These are phyloP conservation scores for Xylota segnis DNA, from an alignment of 2,888 invertebrate genomes.

Conservation along the genomic window DNA sequence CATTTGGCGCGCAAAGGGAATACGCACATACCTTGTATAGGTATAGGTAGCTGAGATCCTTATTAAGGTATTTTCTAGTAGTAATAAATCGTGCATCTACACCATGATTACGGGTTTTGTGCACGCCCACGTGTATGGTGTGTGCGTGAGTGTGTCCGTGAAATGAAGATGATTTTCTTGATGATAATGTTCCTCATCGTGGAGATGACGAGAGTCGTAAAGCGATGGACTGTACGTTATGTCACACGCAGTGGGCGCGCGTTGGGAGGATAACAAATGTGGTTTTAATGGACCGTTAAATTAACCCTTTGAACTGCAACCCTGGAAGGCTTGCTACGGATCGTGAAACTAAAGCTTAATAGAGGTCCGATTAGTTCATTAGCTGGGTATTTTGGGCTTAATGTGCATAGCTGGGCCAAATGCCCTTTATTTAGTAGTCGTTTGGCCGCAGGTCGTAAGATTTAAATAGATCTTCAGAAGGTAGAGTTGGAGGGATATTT, in stretches of 20 bases:
- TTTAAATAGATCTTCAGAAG: no score
- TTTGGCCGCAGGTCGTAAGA: background rate
- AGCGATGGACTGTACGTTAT: background rate
- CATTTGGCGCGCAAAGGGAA: constrained; percentile 30
- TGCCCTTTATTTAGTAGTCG: background rate
- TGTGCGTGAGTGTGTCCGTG: constrained; percentile 23
- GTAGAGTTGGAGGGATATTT: no score
- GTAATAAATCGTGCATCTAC: constrained; percentile 64
- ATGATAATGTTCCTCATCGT: constrained; percentile 33
- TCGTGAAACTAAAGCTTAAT: background rate
- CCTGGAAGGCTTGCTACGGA: constrained; percentile 3
- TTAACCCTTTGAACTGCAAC: constrained; percentile 39
- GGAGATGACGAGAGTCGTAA: constrained; percentile 5
- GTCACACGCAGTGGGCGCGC: background rate
- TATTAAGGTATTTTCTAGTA: constrained; percentile 45
- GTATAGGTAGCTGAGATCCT: constrained; percentile 14
- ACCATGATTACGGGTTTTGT: constrained; percentile 50
- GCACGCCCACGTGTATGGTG: constrained; percentile 12
- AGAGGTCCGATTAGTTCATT: constrained; percentile 12
- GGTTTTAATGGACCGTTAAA: constrained; percentile 51
- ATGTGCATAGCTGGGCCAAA: background rate
- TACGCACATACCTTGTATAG: constrained; percentile 26
- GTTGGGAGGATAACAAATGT: constrained; percentile 34
- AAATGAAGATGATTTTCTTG: constrained; percentile 60
- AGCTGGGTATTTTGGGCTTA: background rate